Base-by-base conservation (phyloP, 2,888 invertebrate genomes). In the Caradrina clavipalpis region DNA sequence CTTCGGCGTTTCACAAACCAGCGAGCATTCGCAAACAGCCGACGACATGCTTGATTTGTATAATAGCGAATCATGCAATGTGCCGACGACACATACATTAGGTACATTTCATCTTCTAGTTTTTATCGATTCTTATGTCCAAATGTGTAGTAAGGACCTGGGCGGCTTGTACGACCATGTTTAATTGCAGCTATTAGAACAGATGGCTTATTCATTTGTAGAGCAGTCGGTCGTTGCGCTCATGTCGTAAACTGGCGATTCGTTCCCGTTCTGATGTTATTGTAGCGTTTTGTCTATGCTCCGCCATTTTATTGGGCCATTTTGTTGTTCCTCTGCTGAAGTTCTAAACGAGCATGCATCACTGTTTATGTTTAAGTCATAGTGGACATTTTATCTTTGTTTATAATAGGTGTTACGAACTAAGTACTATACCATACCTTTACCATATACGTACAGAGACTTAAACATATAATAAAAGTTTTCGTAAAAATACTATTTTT, bases 151-250 rank as follows among this genome's bases (percentile, higher is more conserved):
- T 89, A 90, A 93, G 91, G 89, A 87, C 86, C 87, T 86, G 87
- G 85, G 73, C 77, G 64, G 87, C 89, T 89, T 89, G 89, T 90
- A 91, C 92, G 91, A 92, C 91, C 93, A 93, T 95, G 95, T 95
- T 96, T 96, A 95, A 96, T 95, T 95, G 95, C 92, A 88, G 90
- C 96, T 92, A 96, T 96, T 95, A 95, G 95, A 94, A 92, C 95
- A 95, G 95, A 96, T 96, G 95, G 95, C 96, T 95, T 96, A 95
- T 95, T 95, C 96, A 96, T 95, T 95, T 95, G 95, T 96, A 95
- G 95, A 95, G 94, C 95, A 95, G 88, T 94, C 94, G 95, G 92
- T 93, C 94, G 94, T 93, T 93, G 94, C 90, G 93, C 92, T 94
- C 92, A 91, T 92, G 95, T 96, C 95, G 95, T 95, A 95, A 95